Conservation (phyloP, 2,113 vertebrate species). For the Oryctolagus cuniculus region mOryCun1.1 NC_091443.1:24499001-24499500, state of each 20-base stretch:
- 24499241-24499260: neutral
- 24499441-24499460: constrained; percentile 55
- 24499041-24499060: constrained; percentile 65
- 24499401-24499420: constrained; percentile 13
- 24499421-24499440: constrained; percentile 3
- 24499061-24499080: constrained; percentile 26
- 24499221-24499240: neutral
- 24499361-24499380: neutral
- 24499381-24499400: neutral
- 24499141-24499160: neutral
- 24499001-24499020: constrained; percentile 59
- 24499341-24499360: fast-evolving
- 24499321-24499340: neutral
- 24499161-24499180: neutral
- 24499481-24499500: constrained; percentile 44
- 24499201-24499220: neutral
- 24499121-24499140: neutral
- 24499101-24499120: constrained; percentile 48
- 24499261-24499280: neutral
- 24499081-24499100: constrained; percentile 19
- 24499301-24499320: neutral
- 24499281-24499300: neutral
- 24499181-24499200: neutral
- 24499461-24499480: constrained; percentile 43
- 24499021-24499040: constrained; percentile 57